Evolutionary conservation across 2,113 vertebrate species (phyloP).

Genomic region (Gorsachius goisagi): DNA sequence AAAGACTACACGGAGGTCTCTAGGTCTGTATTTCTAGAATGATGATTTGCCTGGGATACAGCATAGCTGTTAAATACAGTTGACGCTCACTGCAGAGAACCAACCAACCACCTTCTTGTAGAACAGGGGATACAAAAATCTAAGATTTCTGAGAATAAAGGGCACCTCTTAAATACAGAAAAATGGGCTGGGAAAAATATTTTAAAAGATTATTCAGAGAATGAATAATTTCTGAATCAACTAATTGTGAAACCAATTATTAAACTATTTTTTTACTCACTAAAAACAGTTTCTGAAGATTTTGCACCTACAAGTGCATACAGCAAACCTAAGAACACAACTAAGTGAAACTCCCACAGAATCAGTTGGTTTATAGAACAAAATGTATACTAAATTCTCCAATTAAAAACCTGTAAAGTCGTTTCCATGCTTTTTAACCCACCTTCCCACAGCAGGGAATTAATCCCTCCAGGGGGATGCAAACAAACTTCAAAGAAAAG

Average conservation of each 20-base stretch:
- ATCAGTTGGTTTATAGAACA: slow-evolving; percentile 70
- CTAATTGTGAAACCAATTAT: not conserved
- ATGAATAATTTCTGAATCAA: not conserved
- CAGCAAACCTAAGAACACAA: slow-evolving; percentile 40
- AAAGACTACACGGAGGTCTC: not conserved
- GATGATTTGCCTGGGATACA: not conserved
- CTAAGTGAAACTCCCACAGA: slow-evolving; percentile 66
- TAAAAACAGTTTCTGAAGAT: not conserved
- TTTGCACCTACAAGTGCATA: slow-evolving; percentile 35
- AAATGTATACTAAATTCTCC: slow-evolving; percentile 75
- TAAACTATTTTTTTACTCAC: not conserved
- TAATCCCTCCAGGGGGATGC: slow-evolving; percentile 75
- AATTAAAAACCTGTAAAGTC: slow-evolving; percentile 77
- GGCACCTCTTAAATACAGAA: not conserved
- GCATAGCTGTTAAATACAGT: not conserved
- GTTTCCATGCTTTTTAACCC: slow-evolving; percentile 75
- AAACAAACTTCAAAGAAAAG: slow-evolving; percentile 80
- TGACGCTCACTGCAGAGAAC: not conserved
- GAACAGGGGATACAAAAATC: not conserved
- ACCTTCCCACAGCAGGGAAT: slow-evolving; percentile 78
- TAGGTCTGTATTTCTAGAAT: not conserved
- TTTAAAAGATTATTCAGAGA: not conserved
- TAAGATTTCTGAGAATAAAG: not conserved
- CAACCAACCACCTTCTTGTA: not conserved
- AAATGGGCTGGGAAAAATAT: not conserved